Conservation (phyloP, 2,888 invertebrate species). For the Xiphydria camelus region DNA sequence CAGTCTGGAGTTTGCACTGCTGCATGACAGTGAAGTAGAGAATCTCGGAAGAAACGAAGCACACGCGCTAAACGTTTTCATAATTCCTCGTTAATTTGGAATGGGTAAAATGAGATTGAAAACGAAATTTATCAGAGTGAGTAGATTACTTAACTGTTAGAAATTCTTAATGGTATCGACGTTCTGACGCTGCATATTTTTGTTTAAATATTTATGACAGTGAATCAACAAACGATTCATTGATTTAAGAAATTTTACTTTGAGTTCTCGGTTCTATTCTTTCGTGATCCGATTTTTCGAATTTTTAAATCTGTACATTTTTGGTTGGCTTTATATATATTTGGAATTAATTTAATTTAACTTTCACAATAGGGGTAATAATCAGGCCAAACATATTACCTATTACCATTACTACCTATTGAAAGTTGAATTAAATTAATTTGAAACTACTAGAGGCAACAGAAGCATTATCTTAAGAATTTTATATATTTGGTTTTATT, state of each 20-base stretch:
- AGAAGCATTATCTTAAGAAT: too few species aligned
- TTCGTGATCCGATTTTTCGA: background rate
- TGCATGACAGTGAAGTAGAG: constrained; percentile 1
- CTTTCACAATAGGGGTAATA: too few species aligned
- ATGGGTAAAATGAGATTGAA: constrained; percentile 31
- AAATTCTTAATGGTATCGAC: background rate
- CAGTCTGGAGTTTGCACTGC: background rate
- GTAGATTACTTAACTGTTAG: constrained; percentile 15
- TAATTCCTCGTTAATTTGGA: background rate
- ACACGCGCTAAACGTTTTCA: background rate
- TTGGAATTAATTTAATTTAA: too few species aligned
- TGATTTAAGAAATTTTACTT: background rate
- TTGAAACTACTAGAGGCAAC: too few species aligned
- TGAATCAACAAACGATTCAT: constrained; percentile 1
- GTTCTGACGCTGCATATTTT: background rate
- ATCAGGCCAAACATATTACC: too few species aligned
- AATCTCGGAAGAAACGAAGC: background rate
- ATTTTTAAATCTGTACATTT: constrained; percentile 3
- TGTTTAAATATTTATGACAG: background rate
- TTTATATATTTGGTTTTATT: too few species aligned
- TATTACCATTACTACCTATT: too few species aligned
- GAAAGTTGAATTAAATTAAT: too few species aligned
- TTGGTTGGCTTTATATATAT: too few species aligned
- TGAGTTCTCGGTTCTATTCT: background rate
- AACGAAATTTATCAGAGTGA: constrained; percentile 25